These are phyloP conservation scores for Ferdinandea cuprea DNA, from an alignment of 2,888 invertebrate genomes.

Conservation along the genomic window DNA sequence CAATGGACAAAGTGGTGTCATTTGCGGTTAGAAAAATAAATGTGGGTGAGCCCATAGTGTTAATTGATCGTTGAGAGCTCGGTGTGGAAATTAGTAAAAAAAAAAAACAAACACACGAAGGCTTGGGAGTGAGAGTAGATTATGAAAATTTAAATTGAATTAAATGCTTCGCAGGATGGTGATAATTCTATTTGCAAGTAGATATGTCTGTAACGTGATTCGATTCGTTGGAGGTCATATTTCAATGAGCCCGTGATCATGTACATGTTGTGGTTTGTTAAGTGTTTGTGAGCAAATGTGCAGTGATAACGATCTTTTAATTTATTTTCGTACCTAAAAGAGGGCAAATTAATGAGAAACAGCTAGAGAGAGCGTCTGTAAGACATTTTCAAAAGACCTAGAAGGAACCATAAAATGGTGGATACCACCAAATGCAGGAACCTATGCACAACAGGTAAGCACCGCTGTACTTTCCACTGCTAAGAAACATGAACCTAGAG, in stretches of 20 bases:
- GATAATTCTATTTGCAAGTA: conserved; percentile 24
- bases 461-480: too few relatives aligned
- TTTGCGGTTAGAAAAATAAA: conserved; percentile 36
- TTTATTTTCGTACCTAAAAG: too few relatives aligned
- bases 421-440: too few relatives aligned
- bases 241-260: not conserved
- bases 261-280: not conserved
- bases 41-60: conserved; percentile 45
- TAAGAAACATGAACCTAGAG: too few relatives aligned
- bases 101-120: conserved; percentile 4
- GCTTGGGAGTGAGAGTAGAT: not conserved
- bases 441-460: too few relatives aligned
- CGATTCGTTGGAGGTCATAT: not conserved
- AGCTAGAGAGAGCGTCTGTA: too few relatives aligned
- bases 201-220: not conserved
- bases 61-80: conserved; percentile 26
- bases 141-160: conserved; percentile 4
- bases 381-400: too few relatives aligned
- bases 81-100: conserved; percentile 16
- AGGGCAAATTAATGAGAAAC: too few relatives aligned
- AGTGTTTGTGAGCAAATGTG: not conserved
- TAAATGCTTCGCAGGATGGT: conserved; percentile 26
- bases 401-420: too few relatives aligned
- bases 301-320: too few relatives aligned
- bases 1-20: not conserved